Percentiles rank a stretch among this genome's conserved stretches.
These are phyloP conservation scores for Bicyclus anynana DNA, from an alignment of 1,140 invertebrate genomes.

Conservation along the genomic window DNA sequence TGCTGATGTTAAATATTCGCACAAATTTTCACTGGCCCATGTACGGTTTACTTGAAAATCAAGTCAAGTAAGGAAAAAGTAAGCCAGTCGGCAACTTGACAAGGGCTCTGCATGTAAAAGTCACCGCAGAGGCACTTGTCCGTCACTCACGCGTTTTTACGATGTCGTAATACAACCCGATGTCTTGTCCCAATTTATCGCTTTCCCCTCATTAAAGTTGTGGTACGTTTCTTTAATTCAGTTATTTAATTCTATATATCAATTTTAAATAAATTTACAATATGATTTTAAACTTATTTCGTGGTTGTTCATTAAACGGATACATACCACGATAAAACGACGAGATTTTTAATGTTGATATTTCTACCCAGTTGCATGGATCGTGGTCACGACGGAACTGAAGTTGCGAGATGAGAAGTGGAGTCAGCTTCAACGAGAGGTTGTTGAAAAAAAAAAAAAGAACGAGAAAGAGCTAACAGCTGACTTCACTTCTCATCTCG, in stretches of 20 bases:
- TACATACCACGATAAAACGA: too few relatives aligned
- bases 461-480: too few relatives aligned
- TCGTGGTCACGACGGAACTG: too few relatives aligned
- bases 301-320: too few relatives aligned
- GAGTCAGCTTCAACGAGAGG: too few relatives aligned
- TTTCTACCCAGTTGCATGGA: too few relatives aligned
- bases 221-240: not conserved
- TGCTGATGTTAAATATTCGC: too few relatives aligned
- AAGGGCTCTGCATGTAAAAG: conserved; percentile 10
- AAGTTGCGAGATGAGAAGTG: too few relatives aligned
- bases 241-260: not conserved
- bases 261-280: not conserved
- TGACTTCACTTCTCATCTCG: too few relatives aligned
- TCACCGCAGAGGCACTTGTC: conserved; percentile 4
- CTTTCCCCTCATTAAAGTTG: conserved; percentile 5
- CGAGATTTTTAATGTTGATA: too few relatives aligned
- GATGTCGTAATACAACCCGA: conserved; percentile 14
- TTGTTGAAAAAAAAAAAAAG: too few relatives aligned
- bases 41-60: not conserved
- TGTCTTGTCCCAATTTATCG: conserved; percentile 16
- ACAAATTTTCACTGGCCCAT: not conserved
- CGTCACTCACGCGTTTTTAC: conserved; percentile 15
- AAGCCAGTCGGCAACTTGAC: conserved; percentile 6
- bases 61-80: conserved; percentile 1
- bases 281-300: too few relatives aligned